These are phyloP conservation scores for Microcebus griseorufus DNA, from an alignment of 2,113 vertebrate genomes.

Conservation along the genomic window DNA sequence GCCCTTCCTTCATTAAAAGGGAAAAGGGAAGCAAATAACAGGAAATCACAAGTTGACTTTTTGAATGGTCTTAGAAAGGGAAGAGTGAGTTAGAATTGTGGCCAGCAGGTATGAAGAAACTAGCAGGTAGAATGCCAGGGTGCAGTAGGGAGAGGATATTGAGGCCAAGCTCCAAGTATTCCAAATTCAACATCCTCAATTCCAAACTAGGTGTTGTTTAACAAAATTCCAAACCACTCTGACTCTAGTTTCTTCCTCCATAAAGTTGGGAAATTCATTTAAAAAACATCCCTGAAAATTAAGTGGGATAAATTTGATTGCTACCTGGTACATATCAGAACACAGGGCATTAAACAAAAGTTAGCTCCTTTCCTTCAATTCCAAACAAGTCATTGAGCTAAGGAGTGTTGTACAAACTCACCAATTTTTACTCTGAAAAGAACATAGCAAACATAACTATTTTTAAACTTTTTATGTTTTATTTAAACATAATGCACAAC, in stretches of 20 bases:
- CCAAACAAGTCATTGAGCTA: neutral
- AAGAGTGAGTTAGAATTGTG: neutral
- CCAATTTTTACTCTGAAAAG: neutral
- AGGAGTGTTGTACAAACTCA: neutral
- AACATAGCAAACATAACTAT: neutral
- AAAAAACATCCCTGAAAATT: neutral
- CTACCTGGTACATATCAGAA: neutral
- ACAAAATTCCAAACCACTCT: neutral
- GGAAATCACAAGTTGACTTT: neutral
- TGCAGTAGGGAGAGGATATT: neutral
- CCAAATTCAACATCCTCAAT: neutral
- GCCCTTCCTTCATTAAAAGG: neutral
- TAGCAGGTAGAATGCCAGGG: neutral
- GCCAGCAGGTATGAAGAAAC: neutral
- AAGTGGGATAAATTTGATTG: neutral
- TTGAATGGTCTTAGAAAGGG: neutral
- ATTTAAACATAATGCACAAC: neutral
- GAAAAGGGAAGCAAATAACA: neutral
- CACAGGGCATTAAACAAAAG: neutral
- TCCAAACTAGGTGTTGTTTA: neutral
- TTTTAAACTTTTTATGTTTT: neutral
- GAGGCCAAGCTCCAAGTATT: neutral
- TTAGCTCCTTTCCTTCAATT: neutral
- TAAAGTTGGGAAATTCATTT: neutral
- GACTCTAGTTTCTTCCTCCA: neutral